Evolutionary conservation across 2,888 invertebrate genomes (phyloP).

Genomic region (Patella pellucida): DNA sequence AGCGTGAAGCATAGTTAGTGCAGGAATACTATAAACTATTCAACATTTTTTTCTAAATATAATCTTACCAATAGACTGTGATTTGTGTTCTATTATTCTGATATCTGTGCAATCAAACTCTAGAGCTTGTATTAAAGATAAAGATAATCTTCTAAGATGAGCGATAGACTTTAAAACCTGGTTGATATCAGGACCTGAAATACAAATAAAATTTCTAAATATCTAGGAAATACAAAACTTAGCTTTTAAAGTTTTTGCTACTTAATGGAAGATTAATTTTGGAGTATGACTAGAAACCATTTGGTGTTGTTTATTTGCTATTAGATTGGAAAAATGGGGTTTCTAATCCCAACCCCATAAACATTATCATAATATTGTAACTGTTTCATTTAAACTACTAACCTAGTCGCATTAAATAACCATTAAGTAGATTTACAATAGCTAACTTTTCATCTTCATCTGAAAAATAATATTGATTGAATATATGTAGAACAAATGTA

Average conservation of each 20-base stretch:
- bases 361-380: too few relatives aligned
- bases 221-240: too few relatives aligned
- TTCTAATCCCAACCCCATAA: too few relatives aligned
- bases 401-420: constrained; percentile 63
- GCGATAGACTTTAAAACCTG: constrained; percentile 49
- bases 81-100: constrained; percentile 58
- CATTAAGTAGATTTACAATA: constrained; percentile 52
- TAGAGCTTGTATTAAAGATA: constrained; percentile 58
- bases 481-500: too few relatives aligned
- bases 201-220: neutral
- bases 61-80: constrained; percentile 9
- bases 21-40: too few relatives aligned
- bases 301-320: too few relatives aligned
- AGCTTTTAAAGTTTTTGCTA: too few relatives aligned
- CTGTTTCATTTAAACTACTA: constrained; percentile 19
- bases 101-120: constrained; percentile 60
- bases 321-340: too few relatives aligned
- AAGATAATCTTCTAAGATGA: constrained; percentile 56
- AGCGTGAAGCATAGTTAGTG: too few relatives aligned
- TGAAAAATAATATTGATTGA: constrained; percentile 17
- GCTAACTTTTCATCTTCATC: constrained; percentile 62
- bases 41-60: neutral
- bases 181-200: constrained; percentile 49
- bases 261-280: too few relatives aligned
- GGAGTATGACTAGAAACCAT: too few relatives aligned